Percentiles rank a stretch among this genome's conserved stretches.
phyloP scores from a whole-genome alignment of 2,888 invertebrate genomes.

The Heliconius hortense region DNA sequence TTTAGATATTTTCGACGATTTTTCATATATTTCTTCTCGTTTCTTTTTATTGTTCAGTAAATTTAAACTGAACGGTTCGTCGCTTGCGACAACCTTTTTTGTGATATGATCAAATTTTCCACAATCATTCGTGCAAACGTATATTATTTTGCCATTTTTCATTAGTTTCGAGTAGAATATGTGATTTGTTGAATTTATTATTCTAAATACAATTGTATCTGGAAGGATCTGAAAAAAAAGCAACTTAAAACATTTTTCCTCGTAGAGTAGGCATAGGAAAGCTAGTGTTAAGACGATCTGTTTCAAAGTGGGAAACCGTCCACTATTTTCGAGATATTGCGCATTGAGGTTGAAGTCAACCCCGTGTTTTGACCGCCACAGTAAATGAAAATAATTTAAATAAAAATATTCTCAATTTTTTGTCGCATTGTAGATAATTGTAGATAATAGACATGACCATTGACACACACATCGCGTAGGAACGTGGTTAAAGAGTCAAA shows the following conservation, averaged over 20 bases:
- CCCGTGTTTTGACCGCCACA: too few relatives aligned
- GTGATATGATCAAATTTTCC: conserved; percentile 51
- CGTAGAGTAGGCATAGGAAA: background rate
- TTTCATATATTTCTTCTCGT: background rate
- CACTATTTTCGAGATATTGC: too few relatives aligned
- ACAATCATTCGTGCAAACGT: conserved; percentile 57
- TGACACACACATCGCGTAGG: too few relatives aligned
- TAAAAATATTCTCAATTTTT: too few relatives aligned
- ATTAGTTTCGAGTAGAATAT: conserved; percentile 66
- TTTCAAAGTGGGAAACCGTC: too few relatives aligned
- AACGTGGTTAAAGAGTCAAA: too few relatives aligned
- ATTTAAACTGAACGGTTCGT: conserved; percentile 48
- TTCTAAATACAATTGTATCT: conserved; percentile 54
- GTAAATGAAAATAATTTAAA: too few relatives aligned
- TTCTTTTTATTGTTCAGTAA: conserved; percentile 44
- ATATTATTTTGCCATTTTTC: conserved; percentile 55
- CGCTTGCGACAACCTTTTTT: conserved; percentile 45
- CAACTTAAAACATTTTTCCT: background rate
- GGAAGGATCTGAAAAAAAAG: conserved; percentile 55
- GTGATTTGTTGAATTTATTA: conserved; percentile 56
- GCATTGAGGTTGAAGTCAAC: too few relatives aligned
- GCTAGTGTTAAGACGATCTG: too few relatives aligned
- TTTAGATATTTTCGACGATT: background rate
- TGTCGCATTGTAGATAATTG: too few relatives aligned
- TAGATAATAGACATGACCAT: too few relatives aligned